These are phyloP conservation scores for Drosophila pegasa DNA, from an alignment of 2,888 invertebrate genomes.

Conservation along the genomic window DNA sequence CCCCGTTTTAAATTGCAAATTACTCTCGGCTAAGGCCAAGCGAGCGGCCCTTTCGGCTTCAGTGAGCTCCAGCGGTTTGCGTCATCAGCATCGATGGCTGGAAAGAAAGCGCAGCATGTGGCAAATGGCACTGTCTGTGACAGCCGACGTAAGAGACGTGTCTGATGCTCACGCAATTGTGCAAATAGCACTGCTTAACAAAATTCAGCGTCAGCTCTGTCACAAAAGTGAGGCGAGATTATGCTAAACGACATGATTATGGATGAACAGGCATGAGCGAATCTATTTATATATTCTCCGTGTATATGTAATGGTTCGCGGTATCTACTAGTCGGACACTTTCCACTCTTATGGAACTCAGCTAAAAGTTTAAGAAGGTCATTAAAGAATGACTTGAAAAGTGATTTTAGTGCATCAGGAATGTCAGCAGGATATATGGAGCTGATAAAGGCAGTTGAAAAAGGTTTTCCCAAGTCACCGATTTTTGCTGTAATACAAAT, in stretches of 20 bases:
- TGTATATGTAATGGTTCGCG: no score
- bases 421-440: no score
- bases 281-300: no score
- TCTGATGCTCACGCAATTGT: not conserved
- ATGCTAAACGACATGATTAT: not conserved
- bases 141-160: not conserved
- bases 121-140: constrained; percentile 25
- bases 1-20: constrained; percentile 66
- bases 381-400: no score
- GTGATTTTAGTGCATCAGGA: no score
- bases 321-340: no score
- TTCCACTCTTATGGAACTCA: no score
- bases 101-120: constrained; percentile 15
- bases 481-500: no score
- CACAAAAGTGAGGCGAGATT: not conserved
- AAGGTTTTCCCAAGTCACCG: no score
- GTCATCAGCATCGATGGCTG: constrained; percentile 20
- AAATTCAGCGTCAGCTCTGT: not conserved
- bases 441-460: no score
- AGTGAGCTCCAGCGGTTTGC: constrained; percentile 24
- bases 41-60: constrained; percentile 14
- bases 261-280: no score
- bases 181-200: not conserved
- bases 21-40: constrained; percentile 49
- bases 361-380: no score